These are phyloP conservation scores for Plutomurus gul DNA, from an alignment of 1,140 invertebrate species.

Conservation along the genomic window DNA sequence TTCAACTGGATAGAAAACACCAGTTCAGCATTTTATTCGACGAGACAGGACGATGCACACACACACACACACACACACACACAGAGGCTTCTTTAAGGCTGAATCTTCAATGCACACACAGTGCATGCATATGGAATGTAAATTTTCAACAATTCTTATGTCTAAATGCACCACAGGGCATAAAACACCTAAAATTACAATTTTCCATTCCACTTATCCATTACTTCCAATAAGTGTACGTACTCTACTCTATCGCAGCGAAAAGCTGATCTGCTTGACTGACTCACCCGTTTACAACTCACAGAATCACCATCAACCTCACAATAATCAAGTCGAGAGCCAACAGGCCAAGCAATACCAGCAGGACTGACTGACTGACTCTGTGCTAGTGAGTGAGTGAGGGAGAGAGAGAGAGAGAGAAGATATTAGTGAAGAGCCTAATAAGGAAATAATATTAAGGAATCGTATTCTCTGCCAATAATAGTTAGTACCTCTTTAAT, in stretches of 20 bases:
- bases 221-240: conserved; percentile 15
- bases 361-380: no score
- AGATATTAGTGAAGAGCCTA: conserved; percentile 2
- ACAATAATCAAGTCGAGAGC: neutral
- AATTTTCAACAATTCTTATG: neutral
- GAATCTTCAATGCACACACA: neutral
- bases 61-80: no score
- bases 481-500: conserved; percentile 30
- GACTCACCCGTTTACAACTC: no score
- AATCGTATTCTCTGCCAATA: conserved; percentile 17
- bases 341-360: no score
- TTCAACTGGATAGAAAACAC: neutral
- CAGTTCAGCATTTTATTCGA: neutral
- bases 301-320: neutral
- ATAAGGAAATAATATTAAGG: conserved; percentile 28
- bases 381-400: neutral
- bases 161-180: conserved; percentile 2
- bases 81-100: no score
- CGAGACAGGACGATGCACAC: no score
- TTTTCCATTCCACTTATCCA: conserved; percentile 8
- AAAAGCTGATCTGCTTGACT: neutral
- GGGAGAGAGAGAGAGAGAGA: neutral
- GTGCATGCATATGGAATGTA: neutral
- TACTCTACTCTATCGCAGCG: neutral
- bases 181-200: conserved; percentile 30